Evolutionary conservation across 2,797 vertebrate species (phyloP), one percentile per base, ranked within the genome.

Genomic region (Enteromius thamalakanensis): DNA sequence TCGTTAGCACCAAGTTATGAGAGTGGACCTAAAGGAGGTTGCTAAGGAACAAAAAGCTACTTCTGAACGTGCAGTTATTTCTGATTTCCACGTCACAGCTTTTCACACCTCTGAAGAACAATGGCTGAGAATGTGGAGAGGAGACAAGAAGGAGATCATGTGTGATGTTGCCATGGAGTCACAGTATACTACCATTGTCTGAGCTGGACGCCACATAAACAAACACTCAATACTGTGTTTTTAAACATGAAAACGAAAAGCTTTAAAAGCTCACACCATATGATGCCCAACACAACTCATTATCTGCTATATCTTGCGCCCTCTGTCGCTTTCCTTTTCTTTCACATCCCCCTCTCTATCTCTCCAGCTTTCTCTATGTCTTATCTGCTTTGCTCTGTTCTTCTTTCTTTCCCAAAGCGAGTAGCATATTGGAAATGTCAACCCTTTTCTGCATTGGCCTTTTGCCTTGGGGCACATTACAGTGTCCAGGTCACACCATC

Each of bases 21-120:
- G 86, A 89, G 85, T 86, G 83, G 89, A 83, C 89, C 91, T 91
- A 90, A 83, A 85, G 51, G 21, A 84, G 88, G 94, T 94, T 94
- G 93, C 94, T 93, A 90, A 93, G 94, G 87, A 94, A 95, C 93
- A 85, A 91, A 88, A 79, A 85, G 88, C 88, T 90, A 91, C 85
- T 90, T 81, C 87, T 87, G 86, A 88, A 87, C 65, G 78, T 88
- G 89, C 86, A 87, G 90, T 94, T 94, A 94, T 95, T 94, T 94
- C 91, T 93, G 92, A 94, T 90, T 92, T 91, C 86, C 82, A 90
- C 92, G 88, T 94, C 92, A 92, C 77, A 81, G 89, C 90, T 89
- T 83, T 92, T 95, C 92, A 91, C 93, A 93, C 93, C 88, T 94
- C 90, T 53, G 55, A 77, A 71, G 55, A 77, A 82, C 58, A 53